Percentiles rank a stretch among this genome's conserved stretches.
These are phyloP conservation scores for Boulengeromyrus knoepffleri DNA, from an alignment of 2,113 vertebrate species.

Conservation along the genomic window DNA sequence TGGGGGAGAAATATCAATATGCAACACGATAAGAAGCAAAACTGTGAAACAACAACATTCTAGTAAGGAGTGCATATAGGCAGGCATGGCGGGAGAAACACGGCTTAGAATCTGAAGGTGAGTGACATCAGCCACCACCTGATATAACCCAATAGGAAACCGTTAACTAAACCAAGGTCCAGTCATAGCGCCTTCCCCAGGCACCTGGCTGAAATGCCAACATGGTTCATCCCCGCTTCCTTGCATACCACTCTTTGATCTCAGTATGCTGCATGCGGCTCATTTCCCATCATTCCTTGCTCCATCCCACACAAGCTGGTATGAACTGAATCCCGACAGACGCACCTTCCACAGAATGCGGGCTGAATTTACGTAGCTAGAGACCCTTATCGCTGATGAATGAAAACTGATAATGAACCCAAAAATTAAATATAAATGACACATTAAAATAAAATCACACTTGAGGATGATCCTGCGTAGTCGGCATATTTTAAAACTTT, in stretches of 20 bases:
- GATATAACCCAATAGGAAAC: neutral
- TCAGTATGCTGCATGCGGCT: neutral
- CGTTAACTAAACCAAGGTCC: neutral
- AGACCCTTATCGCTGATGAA: neutral
- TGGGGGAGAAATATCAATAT: neutral
- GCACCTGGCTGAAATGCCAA: constrained; percentile 14
- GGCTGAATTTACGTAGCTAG: neutral
- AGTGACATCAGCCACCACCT: neutral
- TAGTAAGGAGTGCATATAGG: too few relatives aligned
- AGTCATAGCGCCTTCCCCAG: neutral
- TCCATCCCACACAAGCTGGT: neutral
- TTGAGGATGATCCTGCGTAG: neutral
- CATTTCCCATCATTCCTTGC: neutral
- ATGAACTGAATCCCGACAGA: neutral
- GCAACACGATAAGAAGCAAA: neutral
- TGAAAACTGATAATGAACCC: neutral
- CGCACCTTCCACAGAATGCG: neutral
- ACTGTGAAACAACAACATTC: neutral
- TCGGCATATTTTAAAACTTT: neutral
- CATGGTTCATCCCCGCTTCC: constrained; percentile 4
- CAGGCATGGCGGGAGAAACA: neutral
- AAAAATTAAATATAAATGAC: neutral
- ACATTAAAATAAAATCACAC: neutral
- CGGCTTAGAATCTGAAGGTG: neutral
- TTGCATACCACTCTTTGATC: constrained; percentile 26